Evolutionary conservation across 2,113 vertebrate genomes (phyloP).

Genomic region (Mirza zaza): DNA sequence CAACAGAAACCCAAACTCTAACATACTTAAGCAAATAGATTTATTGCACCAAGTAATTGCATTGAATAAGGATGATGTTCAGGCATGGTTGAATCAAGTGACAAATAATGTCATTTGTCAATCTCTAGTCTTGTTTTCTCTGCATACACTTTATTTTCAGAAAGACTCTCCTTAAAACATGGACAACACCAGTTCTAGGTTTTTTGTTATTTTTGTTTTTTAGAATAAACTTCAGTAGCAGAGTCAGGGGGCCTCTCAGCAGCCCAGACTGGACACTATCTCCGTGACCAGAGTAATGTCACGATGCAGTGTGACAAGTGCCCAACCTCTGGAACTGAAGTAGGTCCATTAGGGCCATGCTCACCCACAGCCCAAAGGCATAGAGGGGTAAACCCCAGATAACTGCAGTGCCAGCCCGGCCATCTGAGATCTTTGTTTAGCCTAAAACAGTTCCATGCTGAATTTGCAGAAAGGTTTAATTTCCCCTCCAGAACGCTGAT

Average conservation of each 20-base stretch:
- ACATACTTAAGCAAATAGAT: not conserved
- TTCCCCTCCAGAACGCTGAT: slow-evolving; percentile 77
- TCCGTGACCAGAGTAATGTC: not conserved
- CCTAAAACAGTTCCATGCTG: slow-evolving; percentile 75
- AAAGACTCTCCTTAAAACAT: not conserved
- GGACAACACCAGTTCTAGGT: not conserved
- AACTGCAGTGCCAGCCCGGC: slow-evolving; percentile 45
- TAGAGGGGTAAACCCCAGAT: slow-evolving; percentile 71
- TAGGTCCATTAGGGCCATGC: not conserved
- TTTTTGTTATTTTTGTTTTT: not conserved
- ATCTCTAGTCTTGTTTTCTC: not conserved
- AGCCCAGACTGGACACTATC: not conserved
- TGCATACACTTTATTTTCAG: not conserved
- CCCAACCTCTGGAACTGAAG: not conserved
- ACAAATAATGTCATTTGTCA: not conserved
- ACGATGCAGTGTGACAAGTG: not conserved
- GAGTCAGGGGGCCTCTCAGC: not conserved
- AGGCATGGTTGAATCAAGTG: not conserved
- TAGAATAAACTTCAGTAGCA: not conserved
- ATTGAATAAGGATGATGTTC: not conserved
- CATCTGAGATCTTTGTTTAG: slow-evolving; percentile 69
- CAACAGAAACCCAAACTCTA: not conserved
- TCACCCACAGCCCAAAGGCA: not conserved
- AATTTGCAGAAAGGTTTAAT: slow-evolving; percentile 84
- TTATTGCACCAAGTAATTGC: not conserved